Conservation (phyloP, 2,888 invertebrate species). For the Allophyes oxyacanthae region DNA sequence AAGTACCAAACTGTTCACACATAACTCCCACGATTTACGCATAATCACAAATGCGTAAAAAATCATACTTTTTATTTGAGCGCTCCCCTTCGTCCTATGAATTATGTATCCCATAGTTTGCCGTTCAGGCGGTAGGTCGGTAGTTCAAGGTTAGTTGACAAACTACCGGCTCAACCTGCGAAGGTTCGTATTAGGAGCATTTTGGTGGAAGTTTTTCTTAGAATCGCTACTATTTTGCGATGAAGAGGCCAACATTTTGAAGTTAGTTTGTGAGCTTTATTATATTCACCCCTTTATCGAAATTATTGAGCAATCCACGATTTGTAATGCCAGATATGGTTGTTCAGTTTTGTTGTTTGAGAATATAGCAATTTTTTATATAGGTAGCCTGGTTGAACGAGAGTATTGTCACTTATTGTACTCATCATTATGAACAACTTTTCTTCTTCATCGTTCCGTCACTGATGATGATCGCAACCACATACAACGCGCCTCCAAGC, state of each 20-base stretch:
- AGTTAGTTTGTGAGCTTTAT: not conserved
- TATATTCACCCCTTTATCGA: not conserved
- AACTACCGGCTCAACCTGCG: conserved; percentile 6
- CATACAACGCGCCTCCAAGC: too few relatives aligned
- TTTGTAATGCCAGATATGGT: too few relatives aligned
- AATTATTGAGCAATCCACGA: too few relatives aligned
- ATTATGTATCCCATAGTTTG: conserved; percentile 43
- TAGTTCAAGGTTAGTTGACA: conserved; percentile 40
- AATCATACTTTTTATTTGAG: conserved; percentile 26
- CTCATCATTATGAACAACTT: too few relatives aligned
- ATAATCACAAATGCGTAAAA: conserved; percentile 34
- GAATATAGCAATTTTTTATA: too few relatives aligned
- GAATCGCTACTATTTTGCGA: not conserved
- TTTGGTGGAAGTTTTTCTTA: not conserved
- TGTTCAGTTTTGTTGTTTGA: too few relatives aligned
- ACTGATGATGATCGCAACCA: too few relatives aligned
- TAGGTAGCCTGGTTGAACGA: too few relatives aligned
- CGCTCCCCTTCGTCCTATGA: conserved; percentile 18
- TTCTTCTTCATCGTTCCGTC: too few relatives aligned
- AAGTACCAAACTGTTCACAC: conserved; percentile 19
- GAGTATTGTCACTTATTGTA: too few relatives aligned
- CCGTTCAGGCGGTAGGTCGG: conserved; percentile 12
- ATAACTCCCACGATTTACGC: conserved; percentile 32
- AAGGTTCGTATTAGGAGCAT: not conserved
- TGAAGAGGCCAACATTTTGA: not conserved